Evolutionary conservation across 2,797 vertebrate species (phyloP).

Genomic region (Alca torda): DNA sequence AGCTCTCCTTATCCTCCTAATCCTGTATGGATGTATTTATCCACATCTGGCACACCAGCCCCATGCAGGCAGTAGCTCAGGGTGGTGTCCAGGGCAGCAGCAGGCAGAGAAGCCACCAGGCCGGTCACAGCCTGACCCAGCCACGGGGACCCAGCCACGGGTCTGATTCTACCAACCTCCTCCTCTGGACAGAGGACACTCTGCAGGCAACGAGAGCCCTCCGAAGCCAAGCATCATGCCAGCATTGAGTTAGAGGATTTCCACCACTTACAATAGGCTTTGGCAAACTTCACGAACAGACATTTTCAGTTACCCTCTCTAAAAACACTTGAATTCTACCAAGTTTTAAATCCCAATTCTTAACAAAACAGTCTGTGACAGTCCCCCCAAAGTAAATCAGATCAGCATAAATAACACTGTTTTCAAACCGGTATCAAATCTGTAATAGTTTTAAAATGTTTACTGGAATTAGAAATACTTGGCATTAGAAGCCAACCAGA

Average conservation of each 20-base stretch:
- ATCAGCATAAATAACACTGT: not conserved
- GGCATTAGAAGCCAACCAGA: not conserved
- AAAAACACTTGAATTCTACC: not conserved
- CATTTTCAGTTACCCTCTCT: not conserved
- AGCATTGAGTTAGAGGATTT: not conserved
- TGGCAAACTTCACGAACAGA: not conserved
- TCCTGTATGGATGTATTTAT: not conserved
- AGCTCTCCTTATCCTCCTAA: not conserved
- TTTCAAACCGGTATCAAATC: not conserved
- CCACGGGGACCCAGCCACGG: no score
- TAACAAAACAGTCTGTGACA: not conserved
- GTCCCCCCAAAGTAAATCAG: not conserved
- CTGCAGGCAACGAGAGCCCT: not conserved
- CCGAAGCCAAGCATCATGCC: accelerated
- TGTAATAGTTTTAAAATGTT: not conserved
- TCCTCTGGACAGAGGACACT: not conserved
- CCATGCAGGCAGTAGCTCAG: accelerated
- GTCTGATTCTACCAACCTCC: not conserved
- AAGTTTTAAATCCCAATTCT: not conserved
- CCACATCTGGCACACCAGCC: no score
- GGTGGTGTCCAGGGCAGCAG: not conserved
- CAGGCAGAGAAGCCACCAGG: not conserved
- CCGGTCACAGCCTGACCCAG: no score
- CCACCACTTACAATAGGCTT: not conserved
- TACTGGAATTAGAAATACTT: not conserved